Evolutionary conservation across 30 jellyfish, hydroid and myxozoan genomes (phyloP).

Genomic region (Aurelia sp.): DNA sequence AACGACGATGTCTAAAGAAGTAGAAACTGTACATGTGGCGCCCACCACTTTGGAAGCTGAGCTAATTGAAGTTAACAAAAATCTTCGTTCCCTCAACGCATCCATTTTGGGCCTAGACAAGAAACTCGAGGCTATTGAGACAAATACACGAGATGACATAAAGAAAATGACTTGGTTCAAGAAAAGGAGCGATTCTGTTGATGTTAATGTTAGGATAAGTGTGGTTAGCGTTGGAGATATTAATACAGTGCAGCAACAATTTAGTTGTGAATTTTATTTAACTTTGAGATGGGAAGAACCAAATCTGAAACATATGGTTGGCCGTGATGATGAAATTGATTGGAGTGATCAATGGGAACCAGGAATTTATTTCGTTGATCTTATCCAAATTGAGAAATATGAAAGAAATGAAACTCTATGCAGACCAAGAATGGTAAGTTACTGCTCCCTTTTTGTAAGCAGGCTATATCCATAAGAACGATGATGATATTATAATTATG

Average conservation of each 20-base stretch:
- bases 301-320: slow-evolving; percentile 25
- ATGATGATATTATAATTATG: too few relatives aligned
- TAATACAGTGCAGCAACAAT: slow-evolving; percentile 83
- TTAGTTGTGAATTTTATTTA: slow-evolving; percentile 79
- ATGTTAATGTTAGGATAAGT: slow-evolving; percentile 72
- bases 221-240: slow-evolving; percentile 80
- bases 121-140: slow-evolving; percentile 49
- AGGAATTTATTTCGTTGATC: slow-evolving; percentile 82
- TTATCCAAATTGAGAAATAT: slow-evolving; percentile 74
- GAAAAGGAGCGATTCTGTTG: slow-evolving; percentile 72
- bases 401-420: slow-evolving; percentile 71
- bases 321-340: slow-evolving; percentile 50
- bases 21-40: too few relatives aligned
- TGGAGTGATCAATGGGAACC: slow-evolving; percentile 93
- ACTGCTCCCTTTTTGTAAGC: too few relatives aligned
- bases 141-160: slow-evolving; percentile 66
- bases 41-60: slow-evolving; percentile 4
- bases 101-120: slow-evolving; percentile 19
- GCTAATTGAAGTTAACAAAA: slow-evolving; percentile 29
- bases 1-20: too few relatives aligned
- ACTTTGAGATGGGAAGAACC: slow-evolving; percentile 94
- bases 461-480: too few relatives aligned
- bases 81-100: slow-evolving; percentile 10
- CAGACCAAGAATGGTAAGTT: slow-evolving; percentile 55
- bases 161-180: slow-evolving; percentile 69